These are phyloP conservation scores for Vimba vimba DNA, from an alignment of 2,113 vertebrate species.

Conservation along the genomic window DNA sequence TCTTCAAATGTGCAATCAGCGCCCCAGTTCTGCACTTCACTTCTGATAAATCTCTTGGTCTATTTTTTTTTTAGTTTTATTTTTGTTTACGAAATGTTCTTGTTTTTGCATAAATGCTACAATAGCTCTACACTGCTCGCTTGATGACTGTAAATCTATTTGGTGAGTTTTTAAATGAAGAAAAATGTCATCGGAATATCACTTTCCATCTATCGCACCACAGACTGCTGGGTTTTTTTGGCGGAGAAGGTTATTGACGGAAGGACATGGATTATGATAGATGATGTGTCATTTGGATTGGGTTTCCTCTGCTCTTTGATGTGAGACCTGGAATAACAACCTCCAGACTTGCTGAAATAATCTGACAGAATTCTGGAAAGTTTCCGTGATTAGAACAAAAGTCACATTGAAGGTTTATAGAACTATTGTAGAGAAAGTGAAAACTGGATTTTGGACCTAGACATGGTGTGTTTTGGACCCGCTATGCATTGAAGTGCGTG, in stretches of 20 bases:
- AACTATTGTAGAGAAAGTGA: slow-evolving; percentile 11
- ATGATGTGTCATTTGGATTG: slow-evolving; percentile 44
- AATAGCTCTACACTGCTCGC: background rate
- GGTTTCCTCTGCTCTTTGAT: slow-evolving; percentile 37
- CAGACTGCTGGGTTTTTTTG: slow-evolving; percentile 24
- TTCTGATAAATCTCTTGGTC: background rate
- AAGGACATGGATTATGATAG: slow-evolving; percentile 27
- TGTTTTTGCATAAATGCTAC: background rate
- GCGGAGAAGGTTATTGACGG: slow-evolving; percentile 23
- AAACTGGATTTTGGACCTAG: slow-evolving; percentile 18
- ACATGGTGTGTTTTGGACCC: background rate
- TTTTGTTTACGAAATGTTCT: background rate
- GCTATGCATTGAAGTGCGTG: background rate
- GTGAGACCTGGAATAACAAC: slow-evolving; percentile 41
- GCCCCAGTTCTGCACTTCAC: slow-evolving; percentile 12
- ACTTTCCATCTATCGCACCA: background rate
- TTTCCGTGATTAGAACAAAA: slow-evolving; percentile 31
- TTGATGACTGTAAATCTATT: slow-evolving; percentile 1
- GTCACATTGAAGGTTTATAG: slow-evolving; percentile 1
- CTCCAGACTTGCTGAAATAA: background rate
- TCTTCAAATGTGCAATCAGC: slow-evolving; percentile 41
- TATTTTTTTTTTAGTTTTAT: background rate
- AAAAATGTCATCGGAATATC: slow-evolving; percentile 31
- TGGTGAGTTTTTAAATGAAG: slow-evolving; percentile 29
- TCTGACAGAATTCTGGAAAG: slow-evolving; percentile 11